phyloP scores from a whole-genome alignment of 2,888 invertebrate genomes.

The Pantelozetes paolii region DNA sequence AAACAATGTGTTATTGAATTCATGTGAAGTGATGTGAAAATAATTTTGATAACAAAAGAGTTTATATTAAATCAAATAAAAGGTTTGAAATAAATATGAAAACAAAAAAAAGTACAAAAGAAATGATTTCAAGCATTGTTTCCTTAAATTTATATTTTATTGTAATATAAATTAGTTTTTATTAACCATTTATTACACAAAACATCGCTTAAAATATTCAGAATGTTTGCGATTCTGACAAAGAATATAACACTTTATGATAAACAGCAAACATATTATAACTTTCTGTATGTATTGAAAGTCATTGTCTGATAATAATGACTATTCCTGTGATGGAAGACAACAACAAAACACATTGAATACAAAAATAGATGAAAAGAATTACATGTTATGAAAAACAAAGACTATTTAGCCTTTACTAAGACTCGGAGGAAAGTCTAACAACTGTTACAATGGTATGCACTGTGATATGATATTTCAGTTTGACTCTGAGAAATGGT shows the following conservation, averaged over 20 bases:
- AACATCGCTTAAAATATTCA: background rate
- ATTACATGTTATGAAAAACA: background rate
- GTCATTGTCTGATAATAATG: conserved; percentile 28
- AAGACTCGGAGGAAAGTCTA: background rate
- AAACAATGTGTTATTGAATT: conserved; percentile 27
- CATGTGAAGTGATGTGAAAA: background rate
- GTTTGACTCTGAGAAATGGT: background rate
- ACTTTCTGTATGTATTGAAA: background rate
- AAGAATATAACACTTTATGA: conserved; percentile 6
- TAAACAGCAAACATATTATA: background rate
- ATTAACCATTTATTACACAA: conserved; percentile 9
- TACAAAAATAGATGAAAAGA: background rate
- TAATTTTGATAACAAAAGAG: background rate
- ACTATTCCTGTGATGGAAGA: conserved; percentile 8
- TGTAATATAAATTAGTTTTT: conserved; percentile 9
- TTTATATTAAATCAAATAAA: background rate
- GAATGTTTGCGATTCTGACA: background rate
- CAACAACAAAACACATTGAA: background rate
- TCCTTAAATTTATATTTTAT: conserved; percentile 23
- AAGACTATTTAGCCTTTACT: background rate
- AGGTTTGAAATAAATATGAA: background rate
- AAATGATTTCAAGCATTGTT: conserved; percentile 17
- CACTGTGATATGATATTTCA: background rate
- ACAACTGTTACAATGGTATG: background rate
- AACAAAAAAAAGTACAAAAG: background rate